These are phyloP conservation scores for Desoria tigrina DNA, from an alignment of 2,888 invertebrate genomes.

Conservation along the genomic window DNA sequence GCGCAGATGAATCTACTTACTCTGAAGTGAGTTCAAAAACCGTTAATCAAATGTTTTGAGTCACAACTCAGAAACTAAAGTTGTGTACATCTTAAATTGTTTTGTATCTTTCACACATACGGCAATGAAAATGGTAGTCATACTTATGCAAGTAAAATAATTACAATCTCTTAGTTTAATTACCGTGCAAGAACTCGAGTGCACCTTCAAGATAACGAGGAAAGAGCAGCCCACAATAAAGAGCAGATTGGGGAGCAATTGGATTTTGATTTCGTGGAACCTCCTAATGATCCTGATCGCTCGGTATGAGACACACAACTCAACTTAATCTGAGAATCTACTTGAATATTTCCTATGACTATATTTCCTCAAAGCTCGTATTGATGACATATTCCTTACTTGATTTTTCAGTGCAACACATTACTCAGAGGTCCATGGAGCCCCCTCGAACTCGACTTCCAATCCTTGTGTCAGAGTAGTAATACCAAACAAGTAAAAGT, in stretches of 20 bases:
- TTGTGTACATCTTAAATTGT: not conserved
- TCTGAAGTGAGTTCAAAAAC: slow-evolving; percentile 70
- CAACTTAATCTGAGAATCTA: not conserved
- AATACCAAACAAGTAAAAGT: slow-evolving; percentile 65
- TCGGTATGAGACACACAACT: too few relatives aligned
- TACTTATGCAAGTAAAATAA: too few relatives aligned
- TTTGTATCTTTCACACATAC: too few relatives aligned
- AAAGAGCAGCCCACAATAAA: slow-evolving; percentile 31
- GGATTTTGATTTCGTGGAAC: slow-evolving; percentile 40
- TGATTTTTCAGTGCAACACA: not conserved
- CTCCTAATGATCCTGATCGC: slow-evolving; percentile 24
- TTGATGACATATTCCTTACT: too few relatives aligned
- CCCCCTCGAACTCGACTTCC: slow-evolving; percentile 74
- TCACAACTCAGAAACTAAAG: not conserved
- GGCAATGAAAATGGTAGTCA: too few relatives aligned
- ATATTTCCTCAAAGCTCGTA: too few relatives aligned
- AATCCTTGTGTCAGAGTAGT: slow-evolving; percentile 65
- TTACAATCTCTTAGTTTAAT: too few relatives aligned
- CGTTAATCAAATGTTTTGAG: too few relatives aligned
- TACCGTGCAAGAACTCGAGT: slow-evolving; percentile 30
- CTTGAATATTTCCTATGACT: not conserved
- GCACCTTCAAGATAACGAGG: slow-evolving; percentile 26
- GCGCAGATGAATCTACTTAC: slow-evolving; percentile 72
- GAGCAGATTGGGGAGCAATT: slow-evolving; percentile 40
- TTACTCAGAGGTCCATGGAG: slow-evolving; percentile 70